phyloP scores from a whole-genome alignment of 2,113 vertebrate genomes.

The Myrmecophaga tridactyla region DNA sequence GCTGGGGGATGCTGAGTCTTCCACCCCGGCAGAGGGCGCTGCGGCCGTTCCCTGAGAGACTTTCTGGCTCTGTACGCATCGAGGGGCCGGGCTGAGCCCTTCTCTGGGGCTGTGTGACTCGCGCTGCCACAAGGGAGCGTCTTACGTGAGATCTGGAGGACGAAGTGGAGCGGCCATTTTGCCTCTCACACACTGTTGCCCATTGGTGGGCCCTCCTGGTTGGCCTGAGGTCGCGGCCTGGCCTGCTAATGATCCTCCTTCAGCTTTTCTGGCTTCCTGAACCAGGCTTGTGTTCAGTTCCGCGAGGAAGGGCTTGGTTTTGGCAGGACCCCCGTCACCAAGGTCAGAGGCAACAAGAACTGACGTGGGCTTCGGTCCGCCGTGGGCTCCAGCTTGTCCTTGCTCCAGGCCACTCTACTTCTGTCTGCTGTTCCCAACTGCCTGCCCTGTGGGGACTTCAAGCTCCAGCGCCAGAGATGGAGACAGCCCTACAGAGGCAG shows the following conservation, averaged over 20 bases:
- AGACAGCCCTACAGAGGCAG: background rate
- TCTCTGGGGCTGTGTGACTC: too few relatives aligned
- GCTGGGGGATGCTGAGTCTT: too few relatives aligned
- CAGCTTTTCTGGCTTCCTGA: background rate
- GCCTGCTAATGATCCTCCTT: background rate
- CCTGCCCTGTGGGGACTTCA: background rate
- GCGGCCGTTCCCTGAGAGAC: background rate
- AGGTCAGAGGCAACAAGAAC: background rate
- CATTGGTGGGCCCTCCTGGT: background rate
- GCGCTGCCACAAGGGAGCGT: background rate
- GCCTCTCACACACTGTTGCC: accelerated
- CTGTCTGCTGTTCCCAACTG: background rate
- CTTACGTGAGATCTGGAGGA: background rate
- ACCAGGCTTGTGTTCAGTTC: background rate
- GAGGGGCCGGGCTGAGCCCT: background rate
- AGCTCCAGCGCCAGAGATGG: background rate
- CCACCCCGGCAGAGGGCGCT: background rate
- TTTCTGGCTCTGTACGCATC: background rate
- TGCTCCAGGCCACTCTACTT: background rate
- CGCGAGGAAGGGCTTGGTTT: accelerated
- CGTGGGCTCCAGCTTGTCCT: background rate
- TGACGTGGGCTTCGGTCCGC: accelerated
- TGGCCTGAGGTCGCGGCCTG: background rate
- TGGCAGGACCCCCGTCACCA: background rate
- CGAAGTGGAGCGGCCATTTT: too few relatives aligned